Evolutionary conservation across 2,888 invertebrate genomes (phyloP).

Genomic region (Lasiommata megera): DNA sequence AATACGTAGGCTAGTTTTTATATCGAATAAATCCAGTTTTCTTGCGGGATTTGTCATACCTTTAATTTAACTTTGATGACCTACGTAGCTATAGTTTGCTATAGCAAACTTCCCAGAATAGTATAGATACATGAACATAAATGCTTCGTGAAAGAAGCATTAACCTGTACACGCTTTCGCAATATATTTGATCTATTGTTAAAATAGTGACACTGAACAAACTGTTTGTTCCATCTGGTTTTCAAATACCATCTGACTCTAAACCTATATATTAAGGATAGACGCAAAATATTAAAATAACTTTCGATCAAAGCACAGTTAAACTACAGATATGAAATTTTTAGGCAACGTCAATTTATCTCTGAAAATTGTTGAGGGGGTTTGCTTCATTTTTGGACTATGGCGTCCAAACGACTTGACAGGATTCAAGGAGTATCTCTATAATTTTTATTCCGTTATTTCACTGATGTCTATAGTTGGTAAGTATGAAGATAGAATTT

Average conservation of each 20-base stretch:
- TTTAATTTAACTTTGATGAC: no score
- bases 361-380: conserved; percentile 18
- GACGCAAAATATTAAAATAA: background rate
- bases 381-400: conserved; percentile 28
- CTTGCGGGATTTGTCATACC: no score
- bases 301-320: background rate
- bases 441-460: conserved; percentile 24
- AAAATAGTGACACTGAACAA: background rate
- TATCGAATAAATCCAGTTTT: no score
- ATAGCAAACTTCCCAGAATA: no score
- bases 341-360: conserved; percentile 25
- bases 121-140: no score
- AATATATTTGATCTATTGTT: no score
- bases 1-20: no score
- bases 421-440: conserved; percentile 14
- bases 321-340: conserved; percentile 22
- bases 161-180: no score
- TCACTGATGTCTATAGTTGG: conserved; percentile 25
- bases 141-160: no score
- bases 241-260: conserved; percentile 4
- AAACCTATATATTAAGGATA: conserved; percentile 11
- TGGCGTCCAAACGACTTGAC: conserved; percentile 25
- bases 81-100: no score
- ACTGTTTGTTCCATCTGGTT: conserved; percentile 11
- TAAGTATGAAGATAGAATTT: conserved; percentile 16